Evolutionary conservation across 2,797 vertebrate species (phyloP).

Genomic region (Lutjanus argentimaculatus): DNA sequence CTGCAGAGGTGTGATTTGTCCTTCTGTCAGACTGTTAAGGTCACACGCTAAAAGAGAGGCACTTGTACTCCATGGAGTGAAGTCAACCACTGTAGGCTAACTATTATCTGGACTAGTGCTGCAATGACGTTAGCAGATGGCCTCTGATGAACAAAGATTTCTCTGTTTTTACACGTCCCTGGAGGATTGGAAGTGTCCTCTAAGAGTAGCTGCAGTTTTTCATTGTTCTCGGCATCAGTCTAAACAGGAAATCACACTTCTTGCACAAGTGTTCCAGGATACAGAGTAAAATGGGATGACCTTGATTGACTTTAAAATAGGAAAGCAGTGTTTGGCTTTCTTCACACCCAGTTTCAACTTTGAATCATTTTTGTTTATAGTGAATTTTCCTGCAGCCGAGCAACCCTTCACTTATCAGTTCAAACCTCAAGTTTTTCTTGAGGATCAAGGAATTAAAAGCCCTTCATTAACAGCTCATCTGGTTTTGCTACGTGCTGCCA

Average conservation of each 20-base stretch:
- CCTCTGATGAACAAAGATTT: not conserved
- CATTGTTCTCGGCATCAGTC: constrained; percentile 8
- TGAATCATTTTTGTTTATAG: constrained; percentile 3
- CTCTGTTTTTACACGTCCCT: not conserved
- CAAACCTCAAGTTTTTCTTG: not conserved
- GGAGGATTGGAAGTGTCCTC: not conserved
- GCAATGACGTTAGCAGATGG: not conserved
- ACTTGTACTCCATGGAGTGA: constrained; percentile 27
- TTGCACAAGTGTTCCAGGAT: not conserved
- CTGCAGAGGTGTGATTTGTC: constrained; percentile 59
- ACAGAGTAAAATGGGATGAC: not conserved
- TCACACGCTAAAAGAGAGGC: constrained; percentile 8
- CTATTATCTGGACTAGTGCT: not conserved
- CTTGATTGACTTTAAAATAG: not conserved
- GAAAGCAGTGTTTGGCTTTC: not conserved
- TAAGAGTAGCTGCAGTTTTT: constrained; percentile 2
- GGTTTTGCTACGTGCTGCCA: not conserved
- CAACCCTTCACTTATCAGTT: not conserved
- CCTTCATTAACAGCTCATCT: not conserved
- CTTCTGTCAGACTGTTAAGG: constrained; percentile 27
- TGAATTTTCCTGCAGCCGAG: not conserved
- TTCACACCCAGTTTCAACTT: not conserved
- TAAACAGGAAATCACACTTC: constrained; percentile 3
- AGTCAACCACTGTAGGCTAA: constrained; percentile 8
- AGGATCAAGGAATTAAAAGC: not conserved